These are phyloP conservation scores for Monoplex corrugatus DNA, from an alignment of 2,888 invertebrate species.

Conservation along the genomic window DNA sequence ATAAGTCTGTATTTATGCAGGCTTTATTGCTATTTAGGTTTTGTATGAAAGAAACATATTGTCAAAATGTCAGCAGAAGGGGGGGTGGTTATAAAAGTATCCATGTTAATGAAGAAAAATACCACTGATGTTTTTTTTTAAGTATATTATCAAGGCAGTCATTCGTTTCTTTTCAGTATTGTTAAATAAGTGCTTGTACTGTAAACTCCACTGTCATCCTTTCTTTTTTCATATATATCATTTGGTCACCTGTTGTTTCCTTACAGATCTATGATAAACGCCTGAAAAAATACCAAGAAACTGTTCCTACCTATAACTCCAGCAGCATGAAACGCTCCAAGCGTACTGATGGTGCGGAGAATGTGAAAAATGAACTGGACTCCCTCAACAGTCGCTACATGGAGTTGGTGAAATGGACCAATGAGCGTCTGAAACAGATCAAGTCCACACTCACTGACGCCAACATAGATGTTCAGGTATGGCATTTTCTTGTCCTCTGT, in stretches of 20 bases:
- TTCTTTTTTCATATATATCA: neutral
- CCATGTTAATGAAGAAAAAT: neutral
- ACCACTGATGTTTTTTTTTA: neutral
- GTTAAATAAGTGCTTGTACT: neutral
- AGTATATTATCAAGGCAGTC: too few species aligned
- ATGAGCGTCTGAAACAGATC: slow-evolving; percentile 84
- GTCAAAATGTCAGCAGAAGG: too few species aligned
- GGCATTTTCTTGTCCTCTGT: neutral
- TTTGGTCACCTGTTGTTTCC: neutral
- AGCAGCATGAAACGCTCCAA: slow-evolving; percentile 68
- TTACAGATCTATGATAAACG: slow-evolving; percentile 55
- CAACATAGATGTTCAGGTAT: slow-evolving; percentile 86
- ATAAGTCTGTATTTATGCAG: neutral
- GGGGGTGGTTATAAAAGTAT: too few species aligned
- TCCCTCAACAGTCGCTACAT: slow-evolving; percentile 90
- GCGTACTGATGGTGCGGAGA: slow-evolving; percentile 86
- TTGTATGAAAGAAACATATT: too few species aligned
- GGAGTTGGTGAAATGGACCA: slow-evolving; percentile 81
- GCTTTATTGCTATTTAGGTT: too few species aligned
- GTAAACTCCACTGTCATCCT: neutral
- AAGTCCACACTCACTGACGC: slow-evolving; percentile 77
- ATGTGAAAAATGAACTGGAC: slow-evolving; percentile 90
- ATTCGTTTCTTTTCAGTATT: too few species aligned
- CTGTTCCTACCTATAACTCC: slow-evolving; percentile 13
- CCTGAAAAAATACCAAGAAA: slow-evolving; percentile 54